Evolutionary conservation across 2,797 vertebrate species (phyloP).

Genomic region (Apodemus agrarius): DNA sequence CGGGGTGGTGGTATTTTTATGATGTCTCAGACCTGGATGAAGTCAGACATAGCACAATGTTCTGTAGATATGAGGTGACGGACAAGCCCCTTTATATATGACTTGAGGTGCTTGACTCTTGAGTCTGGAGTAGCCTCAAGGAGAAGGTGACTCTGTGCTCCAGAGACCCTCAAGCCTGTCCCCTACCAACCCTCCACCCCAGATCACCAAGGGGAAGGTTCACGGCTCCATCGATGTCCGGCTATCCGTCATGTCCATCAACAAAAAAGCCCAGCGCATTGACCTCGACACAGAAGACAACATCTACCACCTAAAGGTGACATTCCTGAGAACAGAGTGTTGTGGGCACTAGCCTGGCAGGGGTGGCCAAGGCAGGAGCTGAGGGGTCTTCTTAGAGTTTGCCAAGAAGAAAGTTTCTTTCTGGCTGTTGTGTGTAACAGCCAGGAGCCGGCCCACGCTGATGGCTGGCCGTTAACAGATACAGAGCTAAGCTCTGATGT

Average conservation of each 20-base stretch:
- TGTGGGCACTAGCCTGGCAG: background rate
- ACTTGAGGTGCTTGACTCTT: background rate
- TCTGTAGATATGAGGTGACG: background rate
- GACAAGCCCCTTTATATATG: background rate
- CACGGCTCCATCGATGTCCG: slow-evolving; percentile 94
- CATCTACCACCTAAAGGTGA: slow-evolving; percentile 96
- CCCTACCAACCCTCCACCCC: background rate
- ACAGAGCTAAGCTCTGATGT: background rate
- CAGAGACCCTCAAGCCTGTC: background rate
- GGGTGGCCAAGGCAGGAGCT: background rate
- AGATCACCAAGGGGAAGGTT: slow-evolving; percentile 93
- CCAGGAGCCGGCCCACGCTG: background rate
- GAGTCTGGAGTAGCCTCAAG: background rate
- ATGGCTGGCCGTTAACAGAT: background rate
- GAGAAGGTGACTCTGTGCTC: background rate
- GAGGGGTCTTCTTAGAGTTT: slow-evolving; percentile 5
- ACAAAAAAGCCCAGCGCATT: slow-evolving; percentile 94
- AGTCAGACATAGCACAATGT: background rate
- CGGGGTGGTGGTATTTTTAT: background rate
- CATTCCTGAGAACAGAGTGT: background rate
- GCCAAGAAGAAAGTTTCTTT: background rate
- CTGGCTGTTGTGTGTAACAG: background rate
- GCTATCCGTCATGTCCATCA: slow-evolving; percentile 95
- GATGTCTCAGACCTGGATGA: background rate
- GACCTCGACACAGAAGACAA: slow-evolving; percentile 95